A percentile compares a stretch with the other conserved stretches of the same genome.
Evolutionary conservation across 2,113 vertebrate species (phyloP).

Genomic region (Callopanchax toddi): DNA sequence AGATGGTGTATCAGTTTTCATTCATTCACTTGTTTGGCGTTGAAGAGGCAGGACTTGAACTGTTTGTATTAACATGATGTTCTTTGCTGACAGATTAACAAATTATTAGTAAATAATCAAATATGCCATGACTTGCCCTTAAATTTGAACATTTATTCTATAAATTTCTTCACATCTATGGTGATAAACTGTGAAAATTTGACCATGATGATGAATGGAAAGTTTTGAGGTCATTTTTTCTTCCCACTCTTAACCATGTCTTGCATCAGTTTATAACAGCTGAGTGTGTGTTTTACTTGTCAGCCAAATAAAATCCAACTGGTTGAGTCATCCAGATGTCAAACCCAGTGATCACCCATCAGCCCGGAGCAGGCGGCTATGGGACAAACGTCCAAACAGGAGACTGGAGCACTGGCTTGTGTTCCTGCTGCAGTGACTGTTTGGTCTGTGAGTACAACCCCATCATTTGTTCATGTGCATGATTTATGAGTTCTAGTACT

Average conservation of each 20-base stretch:
- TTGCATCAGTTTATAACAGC: too few species aligned
- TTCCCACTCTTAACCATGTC: too few species aligned
- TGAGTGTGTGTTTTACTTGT: too few species aligned
- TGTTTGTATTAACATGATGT: too few species aligned
- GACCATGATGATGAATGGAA: neutral
- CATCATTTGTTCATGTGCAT: neutral
- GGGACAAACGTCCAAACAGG: slow-evolving; percentile 83
- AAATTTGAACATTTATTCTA: too few species aligned
- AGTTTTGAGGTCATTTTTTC: neutral
- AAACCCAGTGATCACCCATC: slow-evolving; percentile 77
- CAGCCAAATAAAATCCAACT: slow-evolving; percentile 8
- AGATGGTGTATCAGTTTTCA: neutral
- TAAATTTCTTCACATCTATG: too few species aligned
- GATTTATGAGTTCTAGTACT: neutral
- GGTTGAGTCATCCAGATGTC: slow-evolving; percentile 68
- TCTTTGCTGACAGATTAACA: too few species aligned
- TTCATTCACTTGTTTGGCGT: neutral
- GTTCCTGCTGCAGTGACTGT: slow-evolving; percentile 78
- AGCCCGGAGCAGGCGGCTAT: slow-evolving; percentile 75
- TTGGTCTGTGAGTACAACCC: slow-evolving; percentile 77
- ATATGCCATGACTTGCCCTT: too few species aligned
- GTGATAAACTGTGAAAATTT: too few species aligned
- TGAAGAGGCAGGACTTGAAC: neutral
- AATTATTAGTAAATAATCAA: too few species aligned
- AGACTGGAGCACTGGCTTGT: slow-evolving; percentile 82